Percentiles rank a stretch among this genome's conserved stretches.
Evolutionary conservation across 2,888 invertebrate species (phyloP).

Genomic region (Tetramorium bicarinatum): DNA sequence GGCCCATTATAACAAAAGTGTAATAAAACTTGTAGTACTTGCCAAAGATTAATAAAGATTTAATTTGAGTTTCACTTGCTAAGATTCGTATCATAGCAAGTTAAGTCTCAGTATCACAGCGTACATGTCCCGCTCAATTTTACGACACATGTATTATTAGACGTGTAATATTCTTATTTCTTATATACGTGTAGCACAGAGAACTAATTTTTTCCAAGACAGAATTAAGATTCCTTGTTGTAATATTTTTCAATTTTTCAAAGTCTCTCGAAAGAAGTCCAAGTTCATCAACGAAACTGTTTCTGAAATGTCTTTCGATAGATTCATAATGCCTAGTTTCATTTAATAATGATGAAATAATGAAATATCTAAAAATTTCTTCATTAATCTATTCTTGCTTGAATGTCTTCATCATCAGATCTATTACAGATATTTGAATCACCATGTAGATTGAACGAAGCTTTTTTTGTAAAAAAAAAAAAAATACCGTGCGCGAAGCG

Average conservation of each 20-base stretch:
- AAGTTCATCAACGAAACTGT: not conserved
- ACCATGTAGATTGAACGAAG: slow-evolving; percentile 30
- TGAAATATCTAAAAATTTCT: slow-evolving; percentile 21
- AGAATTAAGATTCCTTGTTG: not conserved
- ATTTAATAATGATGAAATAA: not conserved
- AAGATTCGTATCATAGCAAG: not conserved
- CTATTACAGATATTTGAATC: slow-evolving; percentile 20
- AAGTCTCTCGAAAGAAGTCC: not conserved
- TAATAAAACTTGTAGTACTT: not conserved
- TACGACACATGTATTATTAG: not conserved
- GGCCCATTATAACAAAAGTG: not conserved
- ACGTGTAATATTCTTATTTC: not conserved
- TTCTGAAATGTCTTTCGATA: not conserved
- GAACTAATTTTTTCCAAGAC: not conserved
- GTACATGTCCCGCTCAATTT: not conserved
- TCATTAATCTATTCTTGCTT: slow-evolving; percentile 23
- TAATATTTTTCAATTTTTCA: not conserved
- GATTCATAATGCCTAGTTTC: not conserved
- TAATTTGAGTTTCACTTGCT: slow-evolving; percentile 6
- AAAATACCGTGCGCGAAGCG: slow-evolving; percentile 27
- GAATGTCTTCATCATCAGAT: slow-evolving; percentile 32
- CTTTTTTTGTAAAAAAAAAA: not conserved
- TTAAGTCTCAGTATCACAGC: slow-evolving; percentile 7
- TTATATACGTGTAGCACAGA: not conserved
- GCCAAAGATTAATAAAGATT: slow-evolving; percentile 9